These are phyloP conservation scores for Aphaenogaster ashmeadi DNA, from an alignment of 1,140 invertebrate genomes.

Conservation along the genomic window DNA sequence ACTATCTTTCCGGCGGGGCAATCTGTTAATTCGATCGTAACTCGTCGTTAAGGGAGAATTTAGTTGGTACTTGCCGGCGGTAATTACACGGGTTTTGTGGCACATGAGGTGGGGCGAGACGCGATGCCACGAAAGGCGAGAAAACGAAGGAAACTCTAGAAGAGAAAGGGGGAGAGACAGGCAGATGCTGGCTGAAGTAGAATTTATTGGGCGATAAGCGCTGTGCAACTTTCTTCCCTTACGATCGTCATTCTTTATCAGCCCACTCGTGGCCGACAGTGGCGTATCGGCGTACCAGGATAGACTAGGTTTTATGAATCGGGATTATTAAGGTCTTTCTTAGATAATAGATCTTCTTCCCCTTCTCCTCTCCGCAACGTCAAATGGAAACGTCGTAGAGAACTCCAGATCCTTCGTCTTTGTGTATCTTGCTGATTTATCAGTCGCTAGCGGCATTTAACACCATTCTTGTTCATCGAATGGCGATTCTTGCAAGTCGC, in stretches of 20 bases:
- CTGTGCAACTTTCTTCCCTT: slow-evolving; percentile 79
- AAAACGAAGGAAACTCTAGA: slow-evolving; percentile 47
- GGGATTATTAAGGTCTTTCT: slow-evolving; percentile 75
- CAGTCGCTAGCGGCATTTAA: slow-evolving; percentile 19
- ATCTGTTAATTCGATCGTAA: slow-evolving; percentile 85
- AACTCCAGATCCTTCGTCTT: slow-evolving; percentile 65
- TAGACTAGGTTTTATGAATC: slow-evolving; percentile 77
- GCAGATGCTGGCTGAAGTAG: slow-evolving; percentile 78
- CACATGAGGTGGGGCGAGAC: slow-evolving; percentile 47
- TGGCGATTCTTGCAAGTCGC: background rate
- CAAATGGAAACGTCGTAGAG: slow-evolving; percentile 68
- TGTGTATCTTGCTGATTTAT: slow-evolving; percentile 30
- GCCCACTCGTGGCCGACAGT: slow-evolving; percentile 76
- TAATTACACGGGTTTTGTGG: slow-evolving; percentile 81
- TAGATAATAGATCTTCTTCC: slow-evolving; percentile 73
- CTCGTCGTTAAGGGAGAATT: slow-evolving; percentile 83
- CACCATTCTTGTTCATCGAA: background rate
- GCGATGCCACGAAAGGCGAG: slow-evolving; percentile 60
- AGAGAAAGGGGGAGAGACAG: slow-evolving; percentile 50
- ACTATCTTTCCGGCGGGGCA: slow-evolving; percentile 63
- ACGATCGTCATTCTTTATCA: slow-evolving; percentile 82
- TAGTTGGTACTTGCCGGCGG: slow-evolving; percentile 80
- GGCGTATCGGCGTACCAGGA: slow-evolving; percentile 71
- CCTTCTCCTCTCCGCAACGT: background rate
- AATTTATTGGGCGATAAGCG: slow-evolving; percentile 84